phyloP scores from a whole-genome alignment of 2,888 invertebrate species.

The Cerceris rybyensis region DNA sequence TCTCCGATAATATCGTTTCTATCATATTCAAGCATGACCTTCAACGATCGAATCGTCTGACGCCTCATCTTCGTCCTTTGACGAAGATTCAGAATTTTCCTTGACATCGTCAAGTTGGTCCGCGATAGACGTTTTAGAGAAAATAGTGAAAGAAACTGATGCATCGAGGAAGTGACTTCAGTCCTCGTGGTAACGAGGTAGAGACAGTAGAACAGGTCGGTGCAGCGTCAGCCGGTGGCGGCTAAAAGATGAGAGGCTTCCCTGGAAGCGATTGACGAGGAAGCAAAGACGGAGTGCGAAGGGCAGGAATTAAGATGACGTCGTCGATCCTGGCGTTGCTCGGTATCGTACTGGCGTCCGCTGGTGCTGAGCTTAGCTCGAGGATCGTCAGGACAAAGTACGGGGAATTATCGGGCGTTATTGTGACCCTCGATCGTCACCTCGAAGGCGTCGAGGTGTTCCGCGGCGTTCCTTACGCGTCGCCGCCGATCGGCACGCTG shows the following conservation, averaged over 20 bases:
- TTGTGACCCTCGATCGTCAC: conserved; percentile 91
- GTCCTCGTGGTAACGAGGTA: conserved; percentile 35
- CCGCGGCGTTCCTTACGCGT: conserved; percentile 96
- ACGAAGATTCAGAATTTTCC: neutral
- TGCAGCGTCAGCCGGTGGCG: conserved; percentile 25
- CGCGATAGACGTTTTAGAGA: neutral
- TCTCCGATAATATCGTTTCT: neutral
- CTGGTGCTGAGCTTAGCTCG: conserved; percentile 85
- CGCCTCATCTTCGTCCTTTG: neutral
- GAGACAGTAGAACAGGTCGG: conserved; percentile 25
- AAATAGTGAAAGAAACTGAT: conserved; percentile 34
- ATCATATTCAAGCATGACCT: neutral
- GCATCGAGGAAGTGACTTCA: conserved; percentile 37
- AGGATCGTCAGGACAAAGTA: conserved; percentile 94
- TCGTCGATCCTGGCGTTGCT: conserved; percentile 66
- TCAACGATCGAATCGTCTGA: neutral
- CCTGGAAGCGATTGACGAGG: conserved; percentile 34
- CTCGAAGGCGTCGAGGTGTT: conserved; percentile 96
- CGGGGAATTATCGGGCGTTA: conserved; percentile 93
- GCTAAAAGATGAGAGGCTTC: conserved; percentile 38
- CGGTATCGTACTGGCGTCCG: conserved; percentile 66
- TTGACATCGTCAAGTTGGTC: neutral
- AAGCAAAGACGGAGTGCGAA: conserved; percentile 46
- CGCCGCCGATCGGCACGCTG: conserved; percentile 93
- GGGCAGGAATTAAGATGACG: conserved; percentile 66